Conservation (phyloP, 2,797 vertebrate species). For the Pangasius mekongensis region DNA sequence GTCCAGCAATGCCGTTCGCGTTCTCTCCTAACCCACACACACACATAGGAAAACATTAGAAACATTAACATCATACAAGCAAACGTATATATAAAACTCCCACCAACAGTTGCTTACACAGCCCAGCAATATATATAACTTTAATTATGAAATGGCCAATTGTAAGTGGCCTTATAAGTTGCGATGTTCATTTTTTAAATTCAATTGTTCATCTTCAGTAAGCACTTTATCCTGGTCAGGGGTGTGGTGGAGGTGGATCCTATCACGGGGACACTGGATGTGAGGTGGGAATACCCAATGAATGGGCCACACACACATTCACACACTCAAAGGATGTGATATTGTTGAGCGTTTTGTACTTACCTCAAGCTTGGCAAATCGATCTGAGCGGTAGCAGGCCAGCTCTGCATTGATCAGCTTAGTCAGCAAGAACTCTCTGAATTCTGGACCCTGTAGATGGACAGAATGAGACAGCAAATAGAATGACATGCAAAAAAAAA, state of each 20-base stretch:
- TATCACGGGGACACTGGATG: background rate
- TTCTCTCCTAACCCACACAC: slow-evolving; percentile 75
- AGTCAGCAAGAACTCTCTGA: slow-evolving; percentile 85
- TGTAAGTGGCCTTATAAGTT: background rate
- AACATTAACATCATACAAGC: background rate
- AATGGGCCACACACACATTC: background rate
- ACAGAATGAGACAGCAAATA: slow-evolving; percentile 43
- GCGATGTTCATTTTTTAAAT: background rate
- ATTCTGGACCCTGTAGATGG: slow-evolving; percentile 76
- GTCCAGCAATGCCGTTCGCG: slow-evolving; percentile 81
- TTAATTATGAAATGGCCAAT: background rate
- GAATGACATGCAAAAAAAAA: slow-evolving; percentile 19
- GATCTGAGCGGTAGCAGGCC: slow-evolving; percentile 84
- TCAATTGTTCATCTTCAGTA: background rate
- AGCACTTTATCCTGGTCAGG: background rate
- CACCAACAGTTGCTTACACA: background rate
- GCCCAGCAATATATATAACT: background rate
- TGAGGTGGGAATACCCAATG: background rate
- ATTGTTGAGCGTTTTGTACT: slow-evolving; percentile 48
- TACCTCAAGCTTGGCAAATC: slow-evolving; percentile 87
- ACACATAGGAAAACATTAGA: background rate
- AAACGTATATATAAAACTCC: background rate
- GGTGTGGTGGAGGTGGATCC: background rate
- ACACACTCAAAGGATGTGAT: slow-evolving; percentile 2
- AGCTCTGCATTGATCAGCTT: slow-evolving; percentile 87